Conservation (phyloP, 2,888 invertebrate genomes). For the Lasius fuliginosus region DNA sequence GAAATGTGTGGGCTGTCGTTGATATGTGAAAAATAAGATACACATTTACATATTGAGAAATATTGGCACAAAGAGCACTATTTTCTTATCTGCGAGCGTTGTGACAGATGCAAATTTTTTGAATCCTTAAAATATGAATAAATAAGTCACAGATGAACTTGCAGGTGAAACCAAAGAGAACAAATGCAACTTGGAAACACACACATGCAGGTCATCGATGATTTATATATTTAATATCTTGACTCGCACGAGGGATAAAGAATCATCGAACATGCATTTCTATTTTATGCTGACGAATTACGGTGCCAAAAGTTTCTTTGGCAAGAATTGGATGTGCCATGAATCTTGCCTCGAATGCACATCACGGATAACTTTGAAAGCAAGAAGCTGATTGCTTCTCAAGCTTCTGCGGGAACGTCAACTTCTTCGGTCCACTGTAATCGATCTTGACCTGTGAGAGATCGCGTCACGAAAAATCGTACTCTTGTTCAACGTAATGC, state of each 20-base stretch:
- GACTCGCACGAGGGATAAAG: background rate
- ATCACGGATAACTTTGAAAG: conserved; percentile 19
- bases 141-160: background rate
- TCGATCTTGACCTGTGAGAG: conserved; percentile 44
- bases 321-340: background rate
- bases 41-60: conserved; percentile 21
- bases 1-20: background rate
- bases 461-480: conserved; percentile 23
- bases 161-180: background rate
- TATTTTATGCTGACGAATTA: background rate
- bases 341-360: conserved; percentile 14
- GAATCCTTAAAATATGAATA: conserved; percentile 24
- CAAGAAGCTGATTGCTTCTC: conserved; percentile 43
- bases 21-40: conserved; percentile 35
- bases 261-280: background rate
- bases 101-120: conserved; percentile 32
- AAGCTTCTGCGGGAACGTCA: conserved; percentile 28
- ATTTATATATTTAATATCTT: background rate
- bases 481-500: background rate
- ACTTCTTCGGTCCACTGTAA: conserved; percentile 35
- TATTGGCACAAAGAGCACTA: conserved; percentile 15
- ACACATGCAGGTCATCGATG: too few relatives aligned
- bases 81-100: conserved; percentile 31
- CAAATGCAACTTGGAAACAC: background rate
- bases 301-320: background rate